Base-by-base conservation (phyloP, 92 coral and sea anemone species). In the Siderastrea siderea region DNA sequence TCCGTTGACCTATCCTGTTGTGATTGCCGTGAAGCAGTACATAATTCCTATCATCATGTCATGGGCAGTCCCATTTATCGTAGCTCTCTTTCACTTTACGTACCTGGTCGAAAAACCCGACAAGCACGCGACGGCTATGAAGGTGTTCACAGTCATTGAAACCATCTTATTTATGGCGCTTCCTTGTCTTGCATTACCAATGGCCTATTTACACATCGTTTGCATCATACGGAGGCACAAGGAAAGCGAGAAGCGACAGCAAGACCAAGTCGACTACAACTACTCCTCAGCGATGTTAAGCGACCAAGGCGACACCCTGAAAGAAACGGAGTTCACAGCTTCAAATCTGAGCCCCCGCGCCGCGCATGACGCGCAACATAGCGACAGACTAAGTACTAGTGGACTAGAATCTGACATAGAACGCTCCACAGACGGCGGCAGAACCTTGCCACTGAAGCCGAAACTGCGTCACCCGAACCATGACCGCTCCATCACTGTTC, bases 181-280 rank as follows among this genome's bases (percentile, higher is more conserved):
- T 55, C 89, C 89, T 55, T 85, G 89, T 68, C 76, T 85, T 6
- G 84, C 53, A 1, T 47, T 85, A 54, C 89, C 89, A 0, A 47
- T 85, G 58, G 89, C 83, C 1, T 85, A 76, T 59, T 48, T 76
- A 5, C 89, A 59, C 58, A 85, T 85, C 82, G 83, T 77, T 11
- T 75, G 75, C 14, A 68, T 85, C 75, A 85, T 85, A 8, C 75
- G 54, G 59, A 75, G 69, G 68, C 89, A 85, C 77, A 65, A 55
- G 47, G 43, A 77, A 47, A 52, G 17, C 77, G 89, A 85, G n/a
- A 75, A 77, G 49, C 9, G 84, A 9, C 66, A 75, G 38, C 79
- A 77, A 77, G 61, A 66, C 7, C 89, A 85, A 77, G 89, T 85
- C 49, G 89, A 85, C 65, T 85, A 62, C 74, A 85, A 85, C 65